Evolutionary conservation across 2,888 invertebrate species (phyloP).

Genomic region (Eristalis tenax): DNA sequence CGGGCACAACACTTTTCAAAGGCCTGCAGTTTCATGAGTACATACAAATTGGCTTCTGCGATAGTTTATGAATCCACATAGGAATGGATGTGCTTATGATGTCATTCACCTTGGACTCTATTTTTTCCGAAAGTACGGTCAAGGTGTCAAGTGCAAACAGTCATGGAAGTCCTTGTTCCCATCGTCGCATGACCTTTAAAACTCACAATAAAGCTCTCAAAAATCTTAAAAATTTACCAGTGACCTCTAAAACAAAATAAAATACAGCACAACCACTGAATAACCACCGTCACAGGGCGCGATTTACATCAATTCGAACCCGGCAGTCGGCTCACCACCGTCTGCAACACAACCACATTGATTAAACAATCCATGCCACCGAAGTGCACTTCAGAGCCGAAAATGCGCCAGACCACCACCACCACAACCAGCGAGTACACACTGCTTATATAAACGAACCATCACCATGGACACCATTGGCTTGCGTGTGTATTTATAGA

Average conservation of each 20-base stretch:
- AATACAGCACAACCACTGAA: not conserved
- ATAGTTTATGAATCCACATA: too few species aligned
- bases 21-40: too few species aligned
- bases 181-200: not conserved
- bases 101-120: too few species aligned
- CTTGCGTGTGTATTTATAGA: conserved; percentile 23
- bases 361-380: conserved; percentile 36
- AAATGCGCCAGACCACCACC: conserved; percentile 50
- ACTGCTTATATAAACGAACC: conserved; percentile 1
- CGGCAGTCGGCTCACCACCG: not conserved
- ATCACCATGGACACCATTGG: conserved; percentile 39
- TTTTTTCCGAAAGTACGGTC: too few species aligned
- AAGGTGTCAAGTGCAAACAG: too few species aligned
- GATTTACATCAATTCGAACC: not conserved
- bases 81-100: too few species aligned
- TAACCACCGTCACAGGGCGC: not conserved
- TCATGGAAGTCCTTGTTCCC: too few species aligned
- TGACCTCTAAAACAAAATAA: not conserved
- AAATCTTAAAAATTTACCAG: not conserved
- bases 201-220: not conserved
- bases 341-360: conserved; percentile 34
- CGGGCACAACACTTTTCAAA: too few species aligned
- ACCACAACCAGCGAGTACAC: not conserved
- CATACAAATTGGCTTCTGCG: too few species aligned
- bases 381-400: conserved; percentile 2